Base-by-base conservation (phyloP, 1,140 invertebrate genomes). In the Thereuonema tuberculata region DNA sequence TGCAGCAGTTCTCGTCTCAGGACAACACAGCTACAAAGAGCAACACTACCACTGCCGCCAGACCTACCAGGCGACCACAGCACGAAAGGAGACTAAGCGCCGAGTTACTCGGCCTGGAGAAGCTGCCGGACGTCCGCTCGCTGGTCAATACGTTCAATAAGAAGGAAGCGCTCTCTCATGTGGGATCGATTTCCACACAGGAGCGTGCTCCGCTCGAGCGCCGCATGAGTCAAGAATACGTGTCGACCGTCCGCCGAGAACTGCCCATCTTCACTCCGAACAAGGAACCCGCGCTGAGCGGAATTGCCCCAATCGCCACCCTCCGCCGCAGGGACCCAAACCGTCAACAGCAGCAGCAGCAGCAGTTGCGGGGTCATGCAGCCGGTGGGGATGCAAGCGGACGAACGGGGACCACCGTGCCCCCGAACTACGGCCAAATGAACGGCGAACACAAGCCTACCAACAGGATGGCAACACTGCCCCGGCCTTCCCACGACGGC, bases 401-500 rank as follows among this genome's bases (percentile, higher is more conserved):
- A n/a, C n/a, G n/a, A n/a, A 55, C 27, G 28, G 28, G 17, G 53
- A 55, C 53, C 12, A 26, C 28, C 53, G n/a, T 55, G 9, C 53
- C 53, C 24, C 53, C 53, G 24, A n/a, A n/a, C n/a, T n/a, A n/a
- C n/a, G n/a, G n/a, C n/a, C n/a, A n/a, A n/a, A n/a, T n/a, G n/a
- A n/a, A n/a, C n/a, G n/a, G n/a, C n/a, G n/a, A n/a, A n/a, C n/a
- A n/a, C n/a, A n/a, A n/a, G n/a, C n/a, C n/a, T n/a, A n/a, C n/a
- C n/a, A n/a, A n/a, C n/a, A n/a, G n/a, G n/a, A n/a, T n/a, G n/a
- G 53, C 53, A 9, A 55, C 53, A 9, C 27, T 55, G 27, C 53
- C 53, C 14, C 53, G 53, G 28, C 24, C 28, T 9, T 55, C 53
- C 12, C 53, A 55, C 53, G 53, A 55, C 12, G n/a, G n/a, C n/a